These are phyloP conservation scores for Whitmania pigra DNA, from an alignment of 1,140 invertebrate genomes.

Conservation along the genomic window DNA sequence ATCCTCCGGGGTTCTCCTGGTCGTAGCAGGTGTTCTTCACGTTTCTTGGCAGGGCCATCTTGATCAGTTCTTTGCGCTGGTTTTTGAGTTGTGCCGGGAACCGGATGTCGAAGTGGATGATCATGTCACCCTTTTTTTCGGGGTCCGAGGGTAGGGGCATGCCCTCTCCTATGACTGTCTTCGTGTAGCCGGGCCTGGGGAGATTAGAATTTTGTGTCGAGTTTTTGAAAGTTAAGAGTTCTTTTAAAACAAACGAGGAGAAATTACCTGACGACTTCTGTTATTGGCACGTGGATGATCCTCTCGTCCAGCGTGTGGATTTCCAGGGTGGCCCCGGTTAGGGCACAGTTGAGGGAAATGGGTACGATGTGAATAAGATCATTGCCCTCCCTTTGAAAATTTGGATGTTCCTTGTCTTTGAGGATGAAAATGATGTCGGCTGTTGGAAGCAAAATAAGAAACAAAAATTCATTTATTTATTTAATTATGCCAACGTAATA, in stretches of 20 bases:
- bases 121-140: slow-evolving; percentile 39
- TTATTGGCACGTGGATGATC: slow-evolving; percentile 42
- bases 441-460: slow-evolving; percentile 19
- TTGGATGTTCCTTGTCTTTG: slow-evolving; percentile 40
- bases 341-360: slow-evolving; percentile 37
- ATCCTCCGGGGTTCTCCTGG: neutral
- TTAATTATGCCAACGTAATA: no score
- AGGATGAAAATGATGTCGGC: slow-evolving; percentile 44
- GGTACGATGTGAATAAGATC: slow-evolving; percentile 42
- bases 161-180: slow-evolving; percentile 40
- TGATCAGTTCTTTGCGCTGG: slow-evolving; percentile 38
- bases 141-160: slow-evolving; percentile 40
- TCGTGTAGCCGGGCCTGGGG: slow-evolving; percentile 41
- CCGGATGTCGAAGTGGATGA: slow-evolving; percentile 43
- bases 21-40: slow-evolving; percentile 19
- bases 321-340: slow-evolving; percentile 40
- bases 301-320: slow-evolving; percentile 42
- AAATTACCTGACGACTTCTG: slow-evolving; percentile 42
- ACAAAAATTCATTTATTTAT: no score
- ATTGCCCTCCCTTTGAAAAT: slow-evolving; percentile 36
- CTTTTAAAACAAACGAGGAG: neutral
- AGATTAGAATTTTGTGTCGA: neutral
- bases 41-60: slow-evolving; percentile 31
- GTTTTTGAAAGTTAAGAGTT: neutral
- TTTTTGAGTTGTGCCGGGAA: slow-evolving; percentile 38